Percentiles rank a stretch among this genome's conserved stretches.
phyloP scores from a whole-genome alignment of 2,113 vertebrate species.

The Archocentrus centrarchus region DNA sequence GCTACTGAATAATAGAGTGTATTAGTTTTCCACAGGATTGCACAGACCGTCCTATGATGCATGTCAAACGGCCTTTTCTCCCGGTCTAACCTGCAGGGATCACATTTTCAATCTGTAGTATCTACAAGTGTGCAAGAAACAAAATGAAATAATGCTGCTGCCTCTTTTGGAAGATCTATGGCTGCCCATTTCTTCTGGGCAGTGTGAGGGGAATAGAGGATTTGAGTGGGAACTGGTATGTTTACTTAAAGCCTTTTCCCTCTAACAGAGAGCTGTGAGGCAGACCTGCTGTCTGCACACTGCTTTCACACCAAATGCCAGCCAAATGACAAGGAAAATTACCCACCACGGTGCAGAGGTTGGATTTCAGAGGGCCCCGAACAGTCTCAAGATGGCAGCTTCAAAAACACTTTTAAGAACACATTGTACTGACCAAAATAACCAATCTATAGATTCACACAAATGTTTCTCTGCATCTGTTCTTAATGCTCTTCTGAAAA shows the following conservation, averaged over 20 bases:
- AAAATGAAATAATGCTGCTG: background rate
- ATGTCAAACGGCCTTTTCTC: background rate
- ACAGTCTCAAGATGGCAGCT: conserved; percentile 9
- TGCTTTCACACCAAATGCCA: conserved; percentile 43
- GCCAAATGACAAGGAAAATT: conserved; percentile 61
- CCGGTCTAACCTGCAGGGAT: background rate
- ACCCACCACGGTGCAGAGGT: conserved; percentile 33
- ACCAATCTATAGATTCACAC: background rate
- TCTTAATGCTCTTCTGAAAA: background rate
- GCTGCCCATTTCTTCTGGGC: background rate
- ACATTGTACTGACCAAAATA: background rate
- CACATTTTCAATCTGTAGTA: background rate
- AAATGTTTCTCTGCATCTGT: conserved; percentile 10
- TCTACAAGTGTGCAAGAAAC: background rate
- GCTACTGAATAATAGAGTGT: background rate
- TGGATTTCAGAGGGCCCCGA: conserved; percentile 36
- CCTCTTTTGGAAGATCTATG: background rate
- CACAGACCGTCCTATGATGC: background rate
- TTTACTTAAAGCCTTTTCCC: conserved; percentile 54
- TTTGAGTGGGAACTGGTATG: conserved; percentile 38
- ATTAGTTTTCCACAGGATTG: background rate
- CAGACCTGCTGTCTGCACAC: conserved; percentile 65
- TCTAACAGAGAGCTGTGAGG: conserved; percentile 60
- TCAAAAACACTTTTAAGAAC: conserved; percentile 23
- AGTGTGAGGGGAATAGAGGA: conserved; percentile 7